Evolutionary conservation across 1,140 invertebrate genomes (phyloP).

Genomic region (Micrasema longulum): DNA sequence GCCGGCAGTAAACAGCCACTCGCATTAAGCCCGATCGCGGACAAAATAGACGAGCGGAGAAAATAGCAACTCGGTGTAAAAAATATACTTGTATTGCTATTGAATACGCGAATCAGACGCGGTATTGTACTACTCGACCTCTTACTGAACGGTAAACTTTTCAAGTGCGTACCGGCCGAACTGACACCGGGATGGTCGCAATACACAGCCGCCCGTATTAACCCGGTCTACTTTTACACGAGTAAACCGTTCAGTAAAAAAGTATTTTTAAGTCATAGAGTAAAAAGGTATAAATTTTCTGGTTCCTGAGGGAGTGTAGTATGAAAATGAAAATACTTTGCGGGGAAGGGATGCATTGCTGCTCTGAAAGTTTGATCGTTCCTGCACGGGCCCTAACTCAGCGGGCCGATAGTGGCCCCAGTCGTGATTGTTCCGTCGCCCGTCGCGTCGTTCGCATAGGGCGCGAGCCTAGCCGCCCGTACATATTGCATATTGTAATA

Average conservation of each 20-base stretch:
- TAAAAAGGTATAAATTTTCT: background rate
- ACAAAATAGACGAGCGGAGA: background rate
- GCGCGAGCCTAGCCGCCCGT: slow-evolving; percentile 39
- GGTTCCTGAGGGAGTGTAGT: too few species aligned
- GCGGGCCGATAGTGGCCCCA: slow-evolving; percentile 36
- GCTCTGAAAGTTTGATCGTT: background rate
- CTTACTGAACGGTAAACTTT: background rate
- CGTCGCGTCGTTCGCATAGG: slow-evolving; percentile 55
- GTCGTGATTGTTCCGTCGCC: slow-evolving; percentile 59
- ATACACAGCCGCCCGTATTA: slow-evolving; percentile 17
- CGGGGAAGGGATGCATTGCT: background rate
- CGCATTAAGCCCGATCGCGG: slow-evolving; percentile 24
- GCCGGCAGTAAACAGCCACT: slow-evolving; percentile 34
- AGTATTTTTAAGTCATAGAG: background rate
- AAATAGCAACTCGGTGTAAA: background rate
- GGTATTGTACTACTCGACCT: background rate
- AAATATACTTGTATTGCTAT: background rate
- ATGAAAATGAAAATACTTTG: background rate
- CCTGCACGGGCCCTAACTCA: slow-evolving; percentile 22
- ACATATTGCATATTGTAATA: slow-evolving; percentile 53
- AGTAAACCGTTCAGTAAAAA: background rate
- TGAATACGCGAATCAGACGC: background rate
- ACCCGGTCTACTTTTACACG: slow-evolving; percentile 10
- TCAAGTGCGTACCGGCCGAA: slow-evolving; percentile 12
- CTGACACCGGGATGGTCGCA: slow-evolving; percentile 34